Percentiles rank a stretch among this genome's conserved stretches.
Conservation (phyloP, 2,113 vertebrate species). For the Lophotis ruficrista region DNA sequence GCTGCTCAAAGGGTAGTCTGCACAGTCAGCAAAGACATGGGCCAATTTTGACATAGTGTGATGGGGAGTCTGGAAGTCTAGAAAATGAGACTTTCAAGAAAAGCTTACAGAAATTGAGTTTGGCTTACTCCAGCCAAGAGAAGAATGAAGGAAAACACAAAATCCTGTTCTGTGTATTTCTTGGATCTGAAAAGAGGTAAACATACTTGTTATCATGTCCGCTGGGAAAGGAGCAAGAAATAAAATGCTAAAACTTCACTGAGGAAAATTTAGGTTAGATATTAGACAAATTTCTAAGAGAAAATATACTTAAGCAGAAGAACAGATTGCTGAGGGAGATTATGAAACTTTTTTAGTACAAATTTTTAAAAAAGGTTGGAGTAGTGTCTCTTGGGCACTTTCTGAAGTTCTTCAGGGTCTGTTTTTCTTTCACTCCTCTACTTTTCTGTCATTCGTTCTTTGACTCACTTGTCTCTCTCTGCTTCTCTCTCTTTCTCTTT, state of each 20-base stretch:
- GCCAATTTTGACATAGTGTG: neutral
- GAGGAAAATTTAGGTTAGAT: neutral
- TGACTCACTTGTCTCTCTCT: neutral
- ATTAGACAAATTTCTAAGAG: neutral
- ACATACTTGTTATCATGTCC: neutral
- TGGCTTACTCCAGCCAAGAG: neutral
- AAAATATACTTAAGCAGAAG: neutral
- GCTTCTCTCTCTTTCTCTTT: neutral
- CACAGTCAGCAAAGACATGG: fast-evolving
- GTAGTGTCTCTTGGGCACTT: neutral
- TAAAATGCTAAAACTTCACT: neutral
- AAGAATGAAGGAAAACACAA: neutral
- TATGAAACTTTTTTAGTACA: neutral
- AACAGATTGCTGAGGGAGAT: neutral
- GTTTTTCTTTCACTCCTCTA: neutral
- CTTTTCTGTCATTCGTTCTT: neutral
- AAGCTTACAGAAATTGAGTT: neutral
- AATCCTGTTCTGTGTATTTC: neutral
- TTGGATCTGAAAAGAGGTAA: neutral
- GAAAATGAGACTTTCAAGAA: neutral
- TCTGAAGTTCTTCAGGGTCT: neutral
- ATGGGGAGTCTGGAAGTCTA: neutral
- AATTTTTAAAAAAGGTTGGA: neutral
- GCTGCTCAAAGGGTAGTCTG: neutral
- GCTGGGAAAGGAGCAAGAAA: neutral